Evolutionary conservation across 2,797 vertebrate species (phyloP).

Genomic region (Lates japonicus): DNA sequence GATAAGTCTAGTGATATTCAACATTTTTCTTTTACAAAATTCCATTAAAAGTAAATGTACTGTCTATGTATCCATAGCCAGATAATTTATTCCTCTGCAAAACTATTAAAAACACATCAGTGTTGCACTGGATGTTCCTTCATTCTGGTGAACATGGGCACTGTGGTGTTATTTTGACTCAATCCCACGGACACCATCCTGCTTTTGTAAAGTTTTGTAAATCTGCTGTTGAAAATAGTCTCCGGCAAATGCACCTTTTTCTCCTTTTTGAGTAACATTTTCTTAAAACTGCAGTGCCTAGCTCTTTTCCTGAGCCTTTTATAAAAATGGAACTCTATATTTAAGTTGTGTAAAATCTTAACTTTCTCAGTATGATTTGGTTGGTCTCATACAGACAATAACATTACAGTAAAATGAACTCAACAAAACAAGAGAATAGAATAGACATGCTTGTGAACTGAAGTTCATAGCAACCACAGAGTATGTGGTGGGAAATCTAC

Average conservation of each 20-base stretch:
- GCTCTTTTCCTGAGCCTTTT: not conserved
- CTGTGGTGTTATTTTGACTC: not conserved
- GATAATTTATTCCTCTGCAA: not conserved
- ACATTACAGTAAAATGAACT: not conserved
- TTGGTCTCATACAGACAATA: not conserved
- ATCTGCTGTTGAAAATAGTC: not conserved
- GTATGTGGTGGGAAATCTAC: slow-evolving; percentile 41
- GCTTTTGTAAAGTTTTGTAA: not conserved
- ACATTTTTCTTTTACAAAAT: slow-evolving; percentile 13
- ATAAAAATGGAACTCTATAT: not conserved
- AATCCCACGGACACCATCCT: not conserved
- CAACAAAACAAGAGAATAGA: slow-evolving; percentile 1
- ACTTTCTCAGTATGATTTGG: not conserved
- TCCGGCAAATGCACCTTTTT: not conserved
- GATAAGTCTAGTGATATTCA: not conserved
- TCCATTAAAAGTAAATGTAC: not conserved
- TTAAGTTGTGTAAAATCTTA: not conserved
- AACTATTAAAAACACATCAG: not conserved
- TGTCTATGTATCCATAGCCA: not conserved
- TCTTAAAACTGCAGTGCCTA: not conserved
- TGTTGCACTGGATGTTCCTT: slow-evolving; percentile 4
- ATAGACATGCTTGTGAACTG: not conserved
- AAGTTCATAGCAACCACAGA: slow-evolving; percentile 14
- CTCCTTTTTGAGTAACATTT: not conserved
- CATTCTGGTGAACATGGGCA: not conserved